Percentiles rank a stretch among this genome's conserved stretches.
Conservation (phyloP, 2,888 invertebrate species). For the Metellina segmentata region DNA sequence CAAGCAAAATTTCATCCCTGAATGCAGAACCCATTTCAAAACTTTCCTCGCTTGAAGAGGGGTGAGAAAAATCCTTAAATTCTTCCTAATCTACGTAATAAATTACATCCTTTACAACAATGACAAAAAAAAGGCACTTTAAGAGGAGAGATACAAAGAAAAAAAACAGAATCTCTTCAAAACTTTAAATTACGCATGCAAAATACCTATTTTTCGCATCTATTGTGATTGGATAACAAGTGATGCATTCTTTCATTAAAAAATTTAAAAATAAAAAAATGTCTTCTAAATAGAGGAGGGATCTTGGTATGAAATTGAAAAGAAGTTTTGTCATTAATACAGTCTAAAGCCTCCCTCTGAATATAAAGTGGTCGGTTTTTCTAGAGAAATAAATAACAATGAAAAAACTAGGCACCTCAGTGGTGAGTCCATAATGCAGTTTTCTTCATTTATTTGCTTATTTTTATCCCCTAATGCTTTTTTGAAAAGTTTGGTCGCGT, state of each 20-base stretch:
- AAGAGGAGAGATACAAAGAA: not conserved
- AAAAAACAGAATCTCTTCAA: not conserved
- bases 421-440: constrained; percentile 51
- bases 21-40: no score
- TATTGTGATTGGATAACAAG: constrained; percentile 68
- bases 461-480: constrained; percentile 69
- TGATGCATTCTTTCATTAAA: constrained; percentile 69
- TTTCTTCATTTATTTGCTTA: constrained; percentile 54
- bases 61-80: not conserved
- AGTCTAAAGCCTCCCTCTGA: constrained; percentile 53
- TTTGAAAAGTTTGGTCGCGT: constrained; percentile 68
- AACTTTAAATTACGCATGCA: constrained; percentile 74
- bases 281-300: constrained; percentile 4
- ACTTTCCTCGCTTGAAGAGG: not conserved
- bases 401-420: constrained; percentile 20
- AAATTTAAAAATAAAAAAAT: constrained; percentile 40
- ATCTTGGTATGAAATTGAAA: constrained; percentile 51
- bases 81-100: constrained; percentile 57
- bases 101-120: constrained; percentile 17
- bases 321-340: constrained; percentile 74
- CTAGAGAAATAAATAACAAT: not conserved
- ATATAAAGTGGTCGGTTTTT: constrained; percentile 45
- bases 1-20: no score
- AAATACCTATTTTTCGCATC: constrained; percentile 63
- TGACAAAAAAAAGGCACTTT: constrained; percentile 37